Evolutionary conservation across 1,140 invertebrate species (phyloP).

Genomic region (Mamestra configurata): DNA sequence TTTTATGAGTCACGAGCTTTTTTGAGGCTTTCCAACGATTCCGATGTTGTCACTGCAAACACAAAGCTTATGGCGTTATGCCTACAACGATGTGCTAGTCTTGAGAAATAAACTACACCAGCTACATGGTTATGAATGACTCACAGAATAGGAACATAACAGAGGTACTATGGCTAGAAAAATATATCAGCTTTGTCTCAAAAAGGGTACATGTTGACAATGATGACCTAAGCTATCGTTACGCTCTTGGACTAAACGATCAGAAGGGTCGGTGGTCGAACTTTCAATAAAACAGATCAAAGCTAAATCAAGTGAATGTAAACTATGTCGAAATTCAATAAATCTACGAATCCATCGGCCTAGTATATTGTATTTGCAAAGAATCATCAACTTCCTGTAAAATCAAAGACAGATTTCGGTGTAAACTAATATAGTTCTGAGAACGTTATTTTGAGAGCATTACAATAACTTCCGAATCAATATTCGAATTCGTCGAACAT

Average conservation of each 20-base stretch:
- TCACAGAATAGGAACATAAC: conserved; percentile 17
- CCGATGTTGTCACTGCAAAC: conserved; percentile 56
- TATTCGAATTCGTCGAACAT: conserved; percentile 39
- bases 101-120: conserved; percentile 34
- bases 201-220: neutral
- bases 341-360: neutral
- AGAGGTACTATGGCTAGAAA: neutral
- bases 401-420: conserved; percentile 36
- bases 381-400: conserved; percentile 29
- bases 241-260: neutral
- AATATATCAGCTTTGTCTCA: neutral
- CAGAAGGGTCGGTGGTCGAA: neutral
- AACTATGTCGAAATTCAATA: neutral
- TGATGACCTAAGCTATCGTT: neutral
- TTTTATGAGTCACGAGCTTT: conserved; percentile 53
- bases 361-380: conserved; percentile 24
- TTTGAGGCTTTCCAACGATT: conserved; percentile 49
- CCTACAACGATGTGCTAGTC: neutral
- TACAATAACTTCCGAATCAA: conserved; percentile 36
- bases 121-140: too few species aligned
- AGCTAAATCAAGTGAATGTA: neutral
- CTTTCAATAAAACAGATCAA: neutral
- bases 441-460: conserved; percentile 38
- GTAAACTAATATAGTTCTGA: conserved; percentile 37
- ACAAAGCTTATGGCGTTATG: conserved; percentile 19